Evolutionary conservation across 2,888 invertebrate genomes (phyloP), one percentile per base, ranked within the genome.

Genomic region (Rhagonycha fulva): DNA sequence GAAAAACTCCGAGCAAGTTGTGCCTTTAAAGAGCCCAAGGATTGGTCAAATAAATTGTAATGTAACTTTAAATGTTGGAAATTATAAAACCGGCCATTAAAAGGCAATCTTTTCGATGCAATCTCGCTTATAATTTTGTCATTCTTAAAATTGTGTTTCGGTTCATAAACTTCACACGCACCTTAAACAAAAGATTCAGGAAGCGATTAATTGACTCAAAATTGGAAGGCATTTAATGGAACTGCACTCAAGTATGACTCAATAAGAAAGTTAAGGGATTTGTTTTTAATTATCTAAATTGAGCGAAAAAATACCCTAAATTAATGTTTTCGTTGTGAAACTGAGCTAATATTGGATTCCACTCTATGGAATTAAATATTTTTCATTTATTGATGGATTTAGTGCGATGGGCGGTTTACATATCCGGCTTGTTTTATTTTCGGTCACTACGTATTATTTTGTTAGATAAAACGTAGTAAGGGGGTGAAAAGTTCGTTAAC

Each of bases 401-500:
- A 47, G 12, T 7, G n/a, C n/a, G n/a, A 47, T 2, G 47, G 9
- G 7, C n/a, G 47, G n/a, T 47, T 47, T 47, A 47, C n/a, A 47
- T 47, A 47, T 47, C n/a, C 9, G 4, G n/a, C n/a, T 47, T 9
- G 2, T n/a, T 32, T 32, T 32, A 32, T 32, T 32, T 47, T 47
- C n/a, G n/a, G n/a, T n/a, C n/a, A n/a, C 47, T n/a, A 47, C n/a
- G 2, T n/a, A 47, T n/a, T 47, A 7, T 47, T 47, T n/a, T n/a
- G 10, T 47, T 47, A n/a, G n/a, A 9, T 47, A 47, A 47, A 47
- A 47, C 47, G n/a, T 47, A 24, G 24, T 66, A 11, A 66, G 9
- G 24, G 63, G 63, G 63, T 66, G 26, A 26, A 66, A 66, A 66
- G 63, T 66, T 66, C 63, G 63, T 66, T 66, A 66, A 23, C 63